These are phyloP conservation scores for Pachydiplax longipennis DNA, from an alignment of 2,888 invertebrate species.

Conservation along the genomic window DNA sequence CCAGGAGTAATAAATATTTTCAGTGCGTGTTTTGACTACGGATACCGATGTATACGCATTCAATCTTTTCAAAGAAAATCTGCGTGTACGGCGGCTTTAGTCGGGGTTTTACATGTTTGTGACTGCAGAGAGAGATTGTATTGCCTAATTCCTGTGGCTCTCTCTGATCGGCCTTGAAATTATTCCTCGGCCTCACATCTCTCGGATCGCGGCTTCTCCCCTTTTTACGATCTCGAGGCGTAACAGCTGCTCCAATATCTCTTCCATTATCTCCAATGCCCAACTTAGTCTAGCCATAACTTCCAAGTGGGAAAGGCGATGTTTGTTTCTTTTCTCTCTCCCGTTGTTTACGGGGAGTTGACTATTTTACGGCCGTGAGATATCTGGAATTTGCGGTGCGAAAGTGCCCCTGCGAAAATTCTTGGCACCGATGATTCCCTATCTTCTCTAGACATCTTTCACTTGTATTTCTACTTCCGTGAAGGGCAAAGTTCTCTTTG, in stretches of 20 bases:
- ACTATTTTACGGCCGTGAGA: slow-evolving; percentile 4
- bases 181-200: background rate
- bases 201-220: background rate
- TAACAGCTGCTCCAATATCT: background rate
- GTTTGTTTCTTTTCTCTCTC: background rate
- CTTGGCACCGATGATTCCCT: background rate
- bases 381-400: slow-evolving; percentile 3
- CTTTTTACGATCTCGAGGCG: background rate
- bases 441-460: background rate
- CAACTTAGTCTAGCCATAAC: background rate
- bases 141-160: no score
- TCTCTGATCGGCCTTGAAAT: background rate
- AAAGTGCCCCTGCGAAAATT: background rate
- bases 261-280: background rate
- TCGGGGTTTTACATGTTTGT: no score
- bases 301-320: background rate
- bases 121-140: no score
- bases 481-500: no score
- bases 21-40: no score
- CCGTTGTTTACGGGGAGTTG: background rate
- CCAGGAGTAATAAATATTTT: no score
- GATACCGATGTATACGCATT: background rate
- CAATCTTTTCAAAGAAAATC: background rate
- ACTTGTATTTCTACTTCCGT: background rate
- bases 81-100: no score